Evolutionary conservation across 1,140 invertebrate genomes (phyloP), one percentile per base, ranked within the genome.

Genomic region (Globodera ellingtonae): DNA sequence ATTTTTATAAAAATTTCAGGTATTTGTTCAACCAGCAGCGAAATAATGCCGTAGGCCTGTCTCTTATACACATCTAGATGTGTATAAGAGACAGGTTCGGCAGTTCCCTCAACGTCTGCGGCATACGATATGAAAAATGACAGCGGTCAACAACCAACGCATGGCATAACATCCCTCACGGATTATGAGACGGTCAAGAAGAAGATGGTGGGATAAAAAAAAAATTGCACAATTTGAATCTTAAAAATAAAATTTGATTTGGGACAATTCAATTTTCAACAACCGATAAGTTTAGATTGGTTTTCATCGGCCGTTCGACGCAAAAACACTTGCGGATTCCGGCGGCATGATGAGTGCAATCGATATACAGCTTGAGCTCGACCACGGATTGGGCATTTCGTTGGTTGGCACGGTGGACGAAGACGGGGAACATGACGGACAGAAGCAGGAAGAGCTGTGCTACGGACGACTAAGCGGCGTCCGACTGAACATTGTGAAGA

Each of bases 381-480:
- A 48, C 35, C 91, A 91, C 62, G 92, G 94, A 18, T 86, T 98
- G 66, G 95, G 95, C 15, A 90, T 98, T 46, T 97, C 95, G 24
- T 89, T 98, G 44, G 93, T 94, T 3, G 92, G 94, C 74, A 91
- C 92, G 79, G 52, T 13, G 59, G 59, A 72, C 48, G 62, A 62
- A 1, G 50, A 77, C 44, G 69, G 48, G 15, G 48, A 66, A 21
- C 24, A 24, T 62, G 35, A 77, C 10, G 62, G 21, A 65, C 52
- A 46, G 92, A 93, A 7, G 7, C 89, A 89, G 5, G 94, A 97
- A 88, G 96, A 98, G 90, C 91, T 98, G 13, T 87, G 97, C 56
- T 97, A 95, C 90, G 92, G 93, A 21, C 91, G 92, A 75, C 92
- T 90, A 3, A 75, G 83, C 76, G 86, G 84, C 50, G 77, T 88